A percentile compares a stretch with the other conserved stretches of the same genome.
These are phyloP conservation scores for Gavialis gangeticus DNA, from an alignment of 2,113 vertebrate genomes.

Conservation along the genomic window DNA sequence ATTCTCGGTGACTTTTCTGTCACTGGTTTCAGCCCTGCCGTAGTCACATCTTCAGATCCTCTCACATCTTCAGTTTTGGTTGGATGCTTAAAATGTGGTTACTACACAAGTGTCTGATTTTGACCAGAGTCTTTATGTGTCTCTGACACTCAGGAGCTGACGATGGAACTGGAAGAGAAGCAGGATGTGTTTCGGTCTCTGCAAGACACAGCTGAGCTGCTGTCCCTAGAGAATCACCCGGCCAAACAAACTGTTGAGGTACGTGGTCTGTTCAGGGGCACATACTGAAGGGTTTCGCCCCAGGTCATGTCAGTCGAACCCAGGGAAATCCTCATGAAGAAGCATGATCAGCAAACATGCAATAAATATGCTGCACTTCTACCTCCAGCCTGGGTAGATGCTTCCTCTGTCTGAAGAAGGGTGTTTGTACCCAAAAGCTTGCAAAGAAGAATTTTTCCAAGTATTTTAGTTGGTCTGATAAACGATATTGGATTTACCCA, in stretches of 20 bases:
- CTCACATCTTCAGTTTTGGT: not conserved
- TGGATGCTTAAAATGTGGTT: not conserved
- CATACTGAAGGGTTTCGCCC: not conserved
- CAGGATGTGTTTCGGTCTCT: constrained; percentile 90
- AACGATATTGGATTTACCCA: too few relatives aligned
- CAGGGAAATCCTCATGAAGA: not conserved
- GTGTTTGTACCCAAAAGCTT: too few relatives aligned
- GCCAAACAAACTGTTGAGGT: constrained; percentile 98
- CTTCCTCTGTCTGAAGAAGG: too few relatives aligned
- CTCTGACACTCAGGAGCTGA: constrained; percentile 85
- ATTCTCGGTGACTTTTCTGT: not conserved
- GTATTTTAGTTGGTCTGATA: too few relatives aligned
- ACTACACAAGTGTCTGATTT: not conserved
- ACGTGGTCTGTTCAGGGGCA: not conserved
- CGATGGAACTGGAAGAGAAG: constrained; percentile 90
- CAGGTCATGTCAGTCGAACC: not conserved
- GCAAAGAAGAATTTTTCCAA: too few relatives aligned
- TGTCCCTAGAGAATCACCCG: constrained; percentile 94
- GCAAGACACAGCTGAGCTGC: constrained; percentile 89
- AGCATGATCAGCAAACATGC: accelerated
- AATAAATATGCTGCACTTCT: not conserved
- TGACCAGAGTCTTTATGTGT: not conserved
- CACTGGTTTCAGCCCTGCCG: not conserved
- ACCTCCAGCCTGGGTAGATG: not conserved
- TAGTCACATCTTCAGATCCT: accelerated